These are phyloP conservation scores for Galago senegalensis DNA, from an alignment of 2,797 vertebrate species.

Conservation along the genomic window DNA sequence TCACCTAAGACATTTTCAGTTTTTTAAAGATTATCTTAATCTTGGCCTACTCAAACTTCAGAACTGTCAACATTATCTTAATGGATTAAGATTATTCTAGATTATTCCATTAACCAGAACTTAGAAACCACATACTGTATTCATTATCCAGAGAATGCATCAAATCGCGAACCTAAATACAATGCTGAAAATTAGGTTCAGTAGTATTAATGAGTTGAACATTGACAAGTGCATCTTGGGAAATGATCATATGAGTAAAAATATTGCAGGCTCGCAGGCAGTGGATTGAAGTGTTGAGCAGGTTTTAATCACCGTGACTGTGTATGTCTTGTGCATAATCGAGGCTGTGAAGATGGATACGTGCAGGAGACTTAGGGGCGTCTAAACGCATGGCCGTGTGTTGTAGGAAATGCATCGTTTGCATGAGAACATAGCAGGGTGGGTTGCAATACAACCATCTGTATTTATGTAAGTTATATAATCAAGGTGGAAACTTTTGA, in stretches of 20 bases:
- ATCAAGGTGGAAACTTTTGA: background rate
- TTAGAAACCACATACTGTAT: background rate
- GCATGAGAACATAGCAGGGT: background rate
- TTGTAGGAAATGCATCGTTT: background rate
- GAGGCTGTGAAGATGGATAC: background rate
- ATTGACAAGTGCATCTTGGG: background rate
- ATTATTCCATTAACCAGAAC: background rate
- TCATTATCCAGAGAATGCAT: background rate
- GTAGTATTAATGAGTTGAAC: background rate
- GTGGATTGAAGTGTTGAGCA: background rate
- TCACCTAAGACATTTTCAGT: background rate
- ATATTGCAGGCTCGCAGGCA: background rate
- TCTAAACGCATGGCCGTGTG: background rate
- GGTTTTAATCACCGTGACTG: background rate
- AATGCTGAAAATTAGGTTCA: background rate
- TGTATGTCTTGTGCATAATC: background rate
- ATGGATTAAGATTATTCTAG: background rate
- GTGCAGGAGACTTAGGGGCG: rapidly evolving
- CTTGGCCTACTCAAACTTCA: background rate
- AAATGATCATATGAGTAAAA: background rate
- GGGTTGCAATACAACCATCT: background rate
- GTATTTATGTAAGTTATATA: background rate
- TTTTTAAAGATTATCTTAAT: conserved; percentile 13
- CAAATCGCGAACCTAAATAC: background rate
- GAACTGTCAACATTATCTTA: background rate